Evolutionary conservation across 2,113 vertebrate genomes (phyloP), one percentile per base, ranked within the genome.

Genomic region (Xenopus laevis): DNA sequence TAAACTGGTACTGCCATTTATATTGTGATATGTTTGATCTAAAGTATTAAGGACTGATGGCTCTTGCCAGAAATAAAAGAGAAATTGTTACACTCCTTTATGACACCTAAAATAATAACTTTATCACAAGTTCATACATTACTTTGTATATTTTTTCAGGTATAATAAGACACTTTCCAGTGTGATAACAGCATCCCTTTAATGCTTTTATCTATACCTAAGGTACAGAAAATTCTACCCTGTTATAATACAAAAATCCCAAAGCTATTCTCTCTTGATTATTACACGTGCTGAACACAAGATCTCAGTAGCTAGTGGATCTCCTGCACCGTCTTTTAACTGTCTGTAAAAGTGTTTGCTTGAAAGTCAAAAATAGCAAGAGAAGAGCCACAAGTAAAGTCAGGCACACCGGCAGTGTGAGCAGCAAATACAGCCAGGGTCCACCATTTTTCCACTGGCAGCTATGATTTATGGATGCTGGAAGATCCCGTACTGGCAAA

Each of bases 281-380:
- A 4, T 40, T 40, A 40, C 33, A 40, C 6, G 33, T 40, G 33
- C 33, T 40, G 6, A 7, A 9, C 16, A 8, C 17, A 60, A 15
- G 13, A 60, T 46, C 13, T 86, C 82, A 94, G 80, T 96, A 97
- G 2, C 92, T 75, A 3, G 89, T 89, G 1, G 90, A 89, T 79
- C 82, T 90, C 44, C 91, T 88, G 16, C 90, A 98, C 45, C 78
- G 91, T 62, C 85, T 95, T 83, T 98, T 97, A 80, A 99, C 90
- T 0, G 93, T 88, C 71, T 87, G 91, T 53, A 95, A 86, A 77
- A 98, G 77, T 71, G 87, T 84, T 79, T 86, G 88, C 78, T 88
- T 95, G 44, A 94, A 86, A 2, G 83, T 88, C 72, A 96, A 88
- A 68, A 94, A 84, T 61, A 88, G 0, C 0, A 97, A 44, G 0